Evolutionary conservation across 64 coral and sea anemone species (phyloP).

Genomic region (Pocillopora damicornis): DNA sequence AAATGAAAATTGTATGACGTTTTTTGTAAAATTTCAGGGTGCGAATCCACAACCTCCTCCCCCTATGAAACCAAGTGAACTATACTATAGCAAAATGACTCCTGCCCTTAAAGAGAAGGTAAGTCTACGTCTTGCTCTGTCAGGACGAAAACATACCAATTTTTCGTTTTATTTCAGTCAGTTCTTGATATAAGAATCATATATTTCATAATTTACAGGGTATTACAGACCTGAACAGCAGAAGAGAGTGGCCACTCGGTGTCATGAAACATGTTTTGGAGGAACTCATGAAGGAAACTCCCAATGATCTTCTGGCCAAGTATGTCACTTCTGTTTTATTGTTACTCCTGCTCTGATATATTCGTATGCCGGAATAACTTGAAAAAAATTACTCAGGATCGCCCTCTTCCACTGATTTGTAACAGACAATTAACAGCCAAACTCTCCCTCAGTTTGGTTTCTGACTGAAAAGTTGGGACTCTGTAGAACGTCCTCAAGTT

Average conservation of each 20-base stretch:
- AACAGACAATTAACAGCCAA: too few relatives aligned
- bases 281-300: conserved; percentile 87
- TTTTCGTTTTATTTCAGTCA: too few relatives aligned
- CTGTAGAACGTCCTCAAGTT: too few relatives aligned
- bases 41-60: conserved; percentile 71
- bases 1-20: background rate
- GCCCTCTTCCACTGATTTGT: too few relatives aligned
- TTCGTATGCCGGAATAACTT: too few relatives aligned
- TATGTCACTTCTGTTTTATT: conserved; percentile 6
- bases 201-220: conserved; percentile 36
- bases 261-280: conserved; percentile 87
- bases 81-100: conserved; percentile 97
- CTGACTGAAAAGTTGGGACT: too few relatives aligned
- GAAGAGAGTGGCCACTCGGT: conserved; percentile 90
- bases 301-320: conserved; percentile 87
- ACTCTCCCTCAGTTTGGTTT: too few relatives aligned
- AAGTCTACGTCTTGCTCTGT: background rate
- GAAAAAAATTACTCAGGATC: background rate
- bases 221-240: conserved; percentile 71
- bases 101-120: conserved; percentile 98
- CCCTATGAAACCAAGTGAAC: conserved; percentile 91
- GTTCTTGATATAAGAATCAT: background rate
- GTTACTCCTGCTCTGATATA: background rate
- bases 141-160: too few relatives aligned
- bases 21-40: conserved; percentile 36